Evolutionary conservation across 2,113 vertebrate genomes (phyloP).

Genomic region (Telmatochromis sp.): DNA sequence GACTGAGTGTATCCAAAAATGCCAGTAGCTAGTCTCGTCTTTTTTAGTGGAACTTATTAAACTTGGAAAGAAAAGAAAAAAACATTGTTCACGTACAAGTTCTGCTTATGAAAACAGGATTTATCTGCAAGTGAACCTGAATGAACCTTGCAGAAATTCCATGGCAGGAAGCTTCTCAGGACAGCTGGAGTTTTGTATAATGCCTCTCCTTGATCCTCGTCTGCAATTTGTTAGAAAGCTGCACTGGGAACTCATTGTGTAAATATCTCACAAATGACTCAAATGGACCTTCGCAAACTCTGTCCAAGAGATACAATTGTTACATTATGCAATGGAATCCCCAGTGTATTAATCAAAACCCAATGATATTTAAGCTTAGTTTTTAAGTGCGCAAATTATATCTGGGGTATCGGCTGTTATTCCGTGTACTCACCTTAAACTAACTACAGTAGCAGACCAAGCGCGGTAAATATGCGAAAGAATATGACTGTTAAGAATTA

Average conservation of each 20-base stretch:
- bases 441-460: neutral
- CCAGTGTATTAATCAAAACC: neutral
- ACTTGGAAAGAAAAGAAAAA: neutral
- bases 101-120: neutral
- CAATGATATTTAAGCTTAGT: neutral
- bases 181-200: conserved; percentile 57
- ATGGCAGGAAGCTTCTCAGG: conserved; percentile 22
- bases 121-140: conserved; percentile 49
- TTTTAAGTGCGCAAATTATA: neutral
- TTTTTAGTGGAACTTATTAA: conserved; percentile 6
- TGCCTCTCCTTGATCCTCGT: conserved; percentile 45
- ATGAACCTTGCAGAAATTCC: conserved; percentile 45
- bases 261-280: conserved; percentile 19
- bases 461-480: neutral
- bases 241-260: conserved; percentile 23
- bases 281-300: neutral
- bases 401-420: neutral
- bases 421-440: neutral
- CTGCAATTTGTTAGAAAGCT: conserved; percentile 45
- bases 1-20: neutral
- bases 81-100: neutral
- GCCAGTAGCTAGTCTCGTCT: neutral
- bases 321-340: neutral
- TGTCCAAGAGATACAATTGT: neutral
- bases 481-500: neutral